Base-by-base conservation (phyloP, 2,888 invertebrate genomes). In the Coronaproctus castanopsis region DNA sequence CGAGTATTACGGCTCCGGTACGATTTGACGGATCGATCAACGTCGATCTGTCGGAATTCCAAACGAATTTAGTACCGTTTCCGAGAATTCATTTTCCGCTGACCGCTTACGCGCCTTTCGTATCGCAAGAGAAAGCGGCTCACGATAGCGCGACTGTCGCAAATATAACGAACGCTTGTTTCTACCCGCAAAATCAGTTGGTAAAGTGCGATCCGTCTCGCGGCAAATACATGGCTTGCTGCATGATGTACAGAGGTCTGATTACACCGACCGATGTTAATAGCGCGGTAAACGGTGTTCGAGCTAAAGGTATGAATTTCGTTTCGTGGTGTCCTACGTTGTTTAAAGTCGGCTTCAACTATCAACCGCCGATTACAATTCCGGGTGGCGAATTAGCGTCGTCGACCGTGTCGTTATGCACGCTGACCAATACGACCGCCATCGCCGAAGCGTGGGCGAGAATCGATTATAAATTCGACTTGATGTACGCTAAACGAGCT, bases 1-100 rank as follows among this genome's bases (percentile, higher is more conserved):
- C 83, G 24, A 87, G 89, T 56, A 78, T 80, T 65, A 79, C 78
- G 0, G 79, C 79, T 1, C 78, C 78, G 2, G 70, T 78, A 51
- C 73, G 79, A 51, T 80, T 80, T 68, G 79, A 77, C 67, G 79
- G 79, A 24, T 78, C 79, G 2, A 70, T 80, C 50, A 80, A 80
- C 67, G 79, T 80, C 21, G 80, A 80, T 67, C 69, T 80, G 48
- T 78, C 77, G 1, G 80, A 80, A 67, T 80, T 80, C 69, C 63
- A 64, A 69, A 77, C 77, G 58, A 76, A 76, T 65, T 67, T 76
- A 65, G 76, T 79, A n/a, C 80, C 80, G 19, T 80, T 80, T 66
- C 80, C 80, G 1, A 73, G 80, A 57, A 80, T 80, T 65, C 80
- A 81, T 62, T 80, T 81, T 69, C 80, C 80, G 1, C 67, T 81